These are phyloP conservation scores for Myiotriccus ornatus DNA, from an alignment of 2,797 vertebrate genomes.

Conservation along the genomic window DNA sequence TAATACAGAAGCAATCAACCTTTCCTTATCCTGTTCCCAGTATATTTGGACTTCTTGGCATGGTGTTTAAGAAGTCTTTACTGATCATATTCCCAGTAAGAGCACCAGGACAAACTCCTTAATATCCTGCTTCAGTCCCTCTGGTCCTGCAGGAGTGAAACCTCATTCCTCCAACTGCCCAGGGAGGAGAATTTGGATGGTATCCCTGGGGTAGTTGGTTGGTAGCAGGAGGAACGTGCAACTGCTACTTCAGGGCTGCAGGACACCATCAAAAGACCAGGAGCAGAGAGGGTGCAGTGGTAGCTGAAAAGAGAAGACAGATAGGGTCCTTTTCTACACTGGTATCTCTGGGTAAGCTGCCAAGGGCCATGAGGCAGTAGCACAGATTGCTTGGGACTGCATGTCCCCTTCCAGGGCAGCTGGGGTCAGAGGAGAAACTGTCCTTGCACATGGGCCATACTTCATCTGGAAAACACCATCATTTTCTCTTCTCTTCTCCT, in stretches of 20 bases:
- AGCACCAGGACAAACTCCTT: neutral
- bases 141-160: neutral
- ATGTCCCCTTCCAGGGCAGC: neutral
- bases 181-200: accelerated
- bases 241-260: neutral
- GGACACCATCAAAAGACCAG: neutral
- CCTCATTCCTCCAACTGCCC: neutral
- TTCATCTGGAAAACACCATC: neutral
- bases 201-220: neutral
- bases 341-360: neutral
- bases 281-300: neutral
- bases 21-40: neutral
- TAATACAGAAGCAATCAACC: neutral
- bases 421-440: neutral
- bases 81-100: neutral
- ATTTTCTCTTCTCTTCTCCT: neutral
- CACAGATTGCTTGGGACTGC: neutral
- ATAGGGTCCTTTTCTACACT: neutral
- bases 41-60: neutral
- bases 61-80: neutral
- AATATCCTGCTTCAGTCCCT: accelerated
- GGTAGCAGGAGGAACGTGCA: neutral
- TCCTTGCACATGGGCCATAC: neutral
- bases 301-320: neutral
- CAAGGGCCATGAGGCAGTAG: neutral